Evolutionary conservation across 2,888 invertebrate genomes (phyloP).

Genomic region (Lathronympha strigana): DNA sequence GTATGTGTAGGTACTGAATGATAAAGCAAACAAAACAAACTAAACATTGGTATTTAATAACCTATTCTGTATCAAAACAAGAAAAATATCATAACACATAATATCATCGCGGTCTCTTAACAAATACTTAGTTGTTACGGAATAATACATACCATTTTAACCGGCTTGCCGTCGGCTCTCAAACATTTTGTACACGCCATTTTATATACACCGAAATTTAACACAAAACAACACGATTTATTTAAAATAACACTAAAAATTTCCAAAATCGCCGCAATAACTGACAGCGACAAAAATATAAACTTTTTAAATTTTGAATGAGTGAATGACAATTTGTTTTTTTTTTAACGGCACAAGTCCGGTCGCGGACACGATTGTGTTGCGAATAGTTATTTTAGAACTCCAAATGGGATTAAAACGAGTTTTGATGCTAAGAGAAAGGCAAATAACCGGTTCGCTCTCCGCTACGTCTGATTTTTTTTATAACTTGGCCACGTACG

Average conservation of each 20-base stretch:
- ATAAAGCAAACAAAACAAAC: too few relatives aligned
- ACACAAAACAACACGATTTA: conserved; percentile 43
- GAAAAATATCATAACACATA: too few relatives aligned
- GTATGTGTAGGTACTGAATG: too few relatives aligned
- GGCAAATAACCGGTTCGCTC: conserved; percentile 53
- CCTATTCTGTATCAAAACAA: too few relatives aligned
- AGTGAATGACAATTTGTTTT: conserved; percentile 16
- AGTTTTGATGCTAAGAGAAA: conserved; percentile 50
- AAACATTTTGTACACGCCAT: conserved; percentile 70
- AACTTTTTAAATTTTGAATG: conserved; percentile 28
- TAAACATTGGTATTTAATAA: too few relatives aligned
- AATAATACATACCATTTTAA: conserved; percentile 63
- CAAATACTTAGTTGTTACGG: neutral
- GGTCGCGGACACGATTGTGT: conserved; percentile 19
- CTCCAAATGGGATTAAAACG: conserved; percentile 47
- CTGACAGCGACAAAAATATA: conserved; percentile 25
- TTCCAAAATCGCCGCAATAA: conserved; percentile 6
- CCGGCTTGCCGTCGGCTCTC: conserved; percentile 57
- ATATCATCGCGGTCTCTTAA: too few relatives aligned
- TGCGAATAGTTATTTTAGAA: conserved; percentile 47
- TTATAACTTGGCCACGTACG: conserved; percentile 20
- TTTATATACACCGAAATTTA: conserved; percentile 44
- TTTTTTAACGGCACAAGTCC: conserved; percentile 14
- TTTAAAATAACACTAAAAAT: conserved; percentile 42
- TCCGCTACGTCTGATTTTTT: conserved; percentile 43